Evolutionary conservation across 1,140 invertebrate species (phyloP), one percentile per base, ranked within the genome.

Genomic region (Ostrea edulis): DNA sequence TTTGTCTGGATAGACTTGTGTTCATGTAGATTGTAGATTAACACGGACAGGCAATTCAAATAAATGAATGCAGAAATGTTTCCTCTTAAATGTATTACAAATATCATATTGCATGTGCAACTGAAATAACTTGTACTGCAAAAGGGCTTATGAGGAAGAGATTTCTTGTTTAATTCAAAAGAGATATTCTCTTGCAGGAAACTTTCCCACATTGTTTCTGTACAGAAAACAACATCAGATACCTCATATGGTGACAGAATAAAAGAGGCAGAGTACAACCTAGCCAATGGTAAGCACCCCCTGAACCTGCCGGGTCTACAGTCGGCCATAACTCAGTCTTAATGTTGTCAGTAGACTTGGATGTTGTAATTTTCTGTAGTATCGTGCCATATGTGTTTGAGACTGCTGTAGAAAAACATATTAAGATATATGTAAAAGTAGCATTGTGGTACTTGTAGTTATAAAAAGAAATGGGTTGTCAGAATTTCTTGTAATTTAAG

Each of bases 121-220:
- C n/a, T 20, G 5, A 20, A 62, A 17, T 20, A 8, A 55, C 17
- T 17, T 5, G 7, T 62, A 62, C 17, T 62, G 12, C 55, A 62
- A 20, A 62, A 62, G 20, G 14, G n/a, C n/a, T 20, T 62, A 62
- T 17, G n/a, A 62, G 55, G 55, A 62, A 62, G 55, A 62, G 20
- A 62, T 20, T 55, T 20, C 35, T 44, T 44, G 35, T 44, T 44
- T 44, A 44, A 44, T 44, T 44, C 35, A 44, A 44, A 44, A 44
- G 35, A 44, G 35, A 5, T 51, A 62, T 91, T 71, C 89, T 71
- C 86, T 93, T 90, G 8, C 91, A 94, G 94, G 87, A 91, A 93
- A 91, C 77, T 93, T 83, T 90, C 91, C 87, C 97, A 97, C 95
- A 96, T 97, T 90, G 96, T 97, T 85, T 97, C 97, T 91, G 96